Percentiles rank a stretch among this genome's conserved stretches.
Conservation (phyloP, 2,888 invertebrate species). For the Cephus pulcher region DNA sequence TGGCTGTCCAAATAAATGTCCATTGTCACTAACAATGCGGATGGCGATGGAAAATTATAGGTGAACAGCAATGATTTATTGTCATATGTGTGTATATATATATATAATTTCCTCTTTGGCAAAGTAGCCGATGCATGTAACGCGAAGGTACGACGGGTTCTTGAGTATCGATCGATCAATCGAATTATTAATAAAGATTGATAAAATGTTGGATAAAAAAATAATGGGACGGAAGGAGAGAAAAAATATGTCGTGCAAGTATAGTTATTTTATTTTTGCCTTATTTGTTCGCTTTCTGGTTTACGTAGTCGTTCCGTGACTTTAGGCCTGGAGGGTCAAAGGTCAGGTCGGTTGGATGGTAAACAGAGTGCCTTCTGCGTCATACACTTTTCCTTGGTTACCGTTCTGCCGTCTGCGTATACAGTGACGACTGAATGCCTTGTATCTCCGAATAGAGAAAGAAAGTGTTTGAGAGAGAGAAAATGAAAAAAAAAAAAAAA, state of each 20-base stretch:
- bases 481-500: constrained; percentile 40
- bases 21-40: not conserved
- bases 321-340: not conserved
- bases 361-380: not conserved
- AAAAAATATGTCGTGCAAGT: not conserved
- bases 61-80: constrained; percentile 11
- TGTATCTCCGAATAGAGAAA: not conserved
- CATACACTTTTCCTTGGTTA: not conserved
- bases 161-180: not conserved
- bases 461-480: constrained; percentile 14
- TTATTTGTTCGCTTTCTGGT: not conserved
- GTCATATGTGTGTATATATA: not conserved
- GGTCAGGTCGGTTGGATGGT: not conserved
- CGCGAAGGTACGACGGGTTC: not conserved
- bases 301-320: not conserved
- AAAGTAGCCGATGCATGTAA: not conserved
- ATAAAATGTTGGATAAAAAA: not conserved
- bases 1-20: constrained; percentile 8
- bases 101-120: not conserved
- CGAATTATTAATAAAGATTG: not conserved
- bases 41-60: not conserved
- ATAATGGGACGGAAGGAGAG: not conserved
- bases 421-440: not conserved
- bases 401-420: not conserved
- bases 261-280: not conserved